These are phyloP conservation scores for Caenorhabditis briggsae DNA, from an alignment of 1,140 invertebrate genomes.

Conservation along the genomic window DNA sequence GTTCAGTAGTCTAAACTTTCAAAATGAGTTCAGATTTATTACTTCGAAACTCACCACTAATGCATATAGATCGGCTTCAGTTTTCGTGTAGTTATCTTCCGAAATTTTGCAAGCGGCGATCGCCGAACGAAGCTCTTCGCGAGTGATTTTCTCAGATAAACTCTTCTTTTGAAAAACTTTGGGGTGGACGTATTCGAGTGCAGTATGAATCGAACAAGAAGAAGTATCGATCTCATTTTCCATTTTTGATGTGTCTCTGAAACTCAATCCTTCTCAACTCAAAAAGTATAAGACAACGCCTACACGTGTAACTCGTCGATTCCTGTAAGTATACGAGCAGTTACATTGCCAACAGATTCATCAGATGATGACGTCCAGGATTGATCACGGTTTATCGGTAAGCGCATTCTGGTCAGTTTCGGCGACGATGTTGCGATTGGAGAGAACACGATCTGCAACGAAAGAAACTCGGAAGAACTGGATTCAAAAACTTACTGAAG, in stretches of 20 bases:
- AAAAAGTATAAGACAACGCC: too few species aligned
- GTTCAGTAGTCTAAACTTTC: neutral
- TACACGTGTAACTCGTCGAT: slow-evolving; percentile 34
- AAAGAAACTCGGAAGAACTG: neutral
- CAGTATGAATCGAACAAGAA: slow-evolving; percentile 9
- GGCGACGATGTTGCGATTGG: slow-evolving; percentile 33
- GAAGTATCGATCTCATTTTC: neutral
- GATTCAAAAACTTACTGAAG: neutral
- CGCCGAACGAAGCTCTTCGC: neutral
- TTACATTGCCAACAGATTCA: slow-evolving; percentile 8
- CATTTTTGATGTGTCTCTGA: neutral
- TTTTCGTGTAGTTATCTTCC: neutral
- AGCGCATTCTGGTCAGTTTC: slow-evolving; percentile 18
- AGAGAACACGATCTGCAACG: slow-evolving; percentile 8
- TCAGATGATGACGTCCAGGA: slow-evolving; percentile 28
- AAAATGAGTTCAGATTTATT: neutral
- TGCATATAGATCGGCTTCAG: neutral
- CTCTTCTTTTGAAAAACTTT: neutral
- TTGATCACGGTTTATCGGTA: neutral
- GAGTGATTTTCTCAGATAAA: neutral
- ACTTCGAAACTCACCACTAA: neutral
- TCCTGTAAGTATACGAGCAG: neutral
- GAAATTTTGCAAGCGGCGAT: neutral
- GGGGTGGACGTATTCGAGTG: neutral
- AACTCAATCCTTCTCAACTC: neutral